Conservation (phyloP, 1,140 invertebrate species). For the Asbolus verrucosus region DNA sequence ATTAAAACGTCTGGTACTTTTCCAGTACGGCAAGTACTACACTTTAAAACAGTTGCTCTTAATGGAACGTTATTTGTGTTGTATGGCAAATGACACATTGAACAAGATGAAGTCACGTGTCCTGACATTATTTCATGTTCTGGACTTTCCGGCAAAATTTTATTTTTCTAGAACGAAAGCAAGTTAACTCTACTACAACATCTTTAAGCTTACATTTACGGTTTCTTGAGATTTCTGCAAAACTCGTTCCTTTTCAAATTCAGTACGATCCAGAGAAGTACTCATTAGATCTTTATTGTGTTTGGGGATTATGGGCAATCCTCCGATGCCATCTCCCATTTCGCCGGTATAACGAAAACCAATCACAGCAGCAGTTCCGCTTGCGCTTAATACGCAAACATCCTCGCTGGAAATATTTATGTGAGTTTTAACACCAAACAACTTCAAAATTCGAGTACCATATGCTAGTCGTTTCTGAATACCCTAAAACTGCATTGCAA, state of each 20-base stretch:
- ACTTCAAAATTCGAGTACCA: slow-evolving; percentile 72
- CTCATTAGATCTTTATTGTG: slow-evolving; percentile 5
- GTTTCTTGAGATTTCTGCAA: slow-evolving; percentile 47
- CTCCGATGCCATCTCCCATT: slow-evolving; percentile 44
- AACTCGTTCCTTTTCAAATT: slow-evolving; percentile 58
- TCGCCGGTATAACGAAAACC: slow-evolving; percentile 68
- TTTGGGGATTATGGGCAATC: slow-evolving; percentile 7
- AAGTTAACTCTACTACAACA: slow-evolving; percentile 19
- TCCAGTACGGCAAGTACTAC: slow-evolving; percentile 67
- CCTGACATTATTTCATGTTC: slow-evolving; percentile 51
- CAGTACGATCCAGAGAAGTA: slow-evolving; percentile 59
- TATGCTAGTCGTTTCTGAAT: slow-evolving; percentile 89
- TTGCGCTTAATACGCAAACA: slow-evolving; percentile 92
- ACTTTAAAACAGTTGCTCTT: slow-evolving; percentile 57
- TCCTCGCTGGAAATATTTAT: slow-evolving; percentile 80
- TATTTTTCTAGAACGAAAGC: slow-evolving; percentile 40
- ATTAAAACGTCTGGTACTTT: slow-evolving; percentile 93
- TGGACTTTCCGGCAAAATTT: slow-evolving; percentile 57
- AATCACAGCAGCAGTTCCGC: slow-evolving; percentile 92
- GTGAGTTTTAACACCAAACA: background rate
- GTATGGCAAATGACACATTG: slow-evolving; percentile 86
- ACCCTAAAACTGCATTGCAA: slow-evolving; percentile 95
- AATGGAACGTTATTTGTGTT: slow-evolving; percentile 78
- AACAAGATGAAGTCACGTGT: slow-evolving; percentile 58
- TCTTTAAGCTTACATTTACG: too few relatives aligned